Evolutionary conservation across 1,140 invertebrate genomes (phyloP), one percentile per base, ranked within the genome.

Genomic region (Ectropis grisescens): DNA sequence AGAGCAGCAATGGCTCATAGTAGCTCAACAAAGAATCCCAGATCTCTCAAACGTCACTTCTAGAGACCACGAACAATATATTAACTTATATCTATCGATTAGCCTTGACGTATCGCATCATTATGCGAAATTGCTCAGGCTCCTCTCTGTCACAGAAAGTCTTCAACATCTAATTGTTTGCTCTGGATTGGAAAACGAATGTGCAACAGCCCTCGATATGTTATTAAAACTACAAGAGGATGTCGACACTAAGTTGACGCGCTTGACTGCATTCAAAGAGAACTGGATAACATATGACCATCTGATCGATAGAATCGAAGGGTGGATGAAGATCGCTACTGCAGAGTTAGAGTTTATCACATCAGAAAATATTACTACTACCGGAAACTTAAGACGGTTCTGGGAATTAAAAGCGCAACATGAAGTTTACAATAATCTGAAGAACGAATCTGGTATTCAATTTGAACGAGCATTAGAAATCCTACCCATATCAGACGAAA

Each of bases 381-480:
- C 87, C 19, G 86, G 87, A 33, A 88, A 92, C 46, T 88, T 93
- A 69, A 85, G 90, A 47, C 86, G 91, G 48, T 94, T 93, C 68
- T 94, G 93, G 92, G 93, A 94, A 79, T 68, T 95, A 23, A 94
- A 93, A 72, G 93, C 92, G 0, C 91, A 94, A 52, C 91, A 92
- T 53, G 93, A 94, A 82, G 87, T 93, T n/a, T 87, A 94, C 57
- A 93, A 92, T 48, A 89, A 89, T 30, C 85, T 93, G 13, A 85
- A 87, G 31, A 89, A 89, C 32, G 91, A 94, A 54, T 87, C 89
- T 0, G 85, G 85, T 11, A 80, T 86, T 11, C 87, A 88, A 33
- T 90, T 94, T 54, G 91, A 94, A 46, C 89, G 90, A 44, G 88
- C 92, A 0, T 64, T 95, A 32, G 85, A 89, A 69, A 88, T 92